Conservation (phyloP, 2,888 invertebrate genomes). For the Pterostichus niger region DNA sequence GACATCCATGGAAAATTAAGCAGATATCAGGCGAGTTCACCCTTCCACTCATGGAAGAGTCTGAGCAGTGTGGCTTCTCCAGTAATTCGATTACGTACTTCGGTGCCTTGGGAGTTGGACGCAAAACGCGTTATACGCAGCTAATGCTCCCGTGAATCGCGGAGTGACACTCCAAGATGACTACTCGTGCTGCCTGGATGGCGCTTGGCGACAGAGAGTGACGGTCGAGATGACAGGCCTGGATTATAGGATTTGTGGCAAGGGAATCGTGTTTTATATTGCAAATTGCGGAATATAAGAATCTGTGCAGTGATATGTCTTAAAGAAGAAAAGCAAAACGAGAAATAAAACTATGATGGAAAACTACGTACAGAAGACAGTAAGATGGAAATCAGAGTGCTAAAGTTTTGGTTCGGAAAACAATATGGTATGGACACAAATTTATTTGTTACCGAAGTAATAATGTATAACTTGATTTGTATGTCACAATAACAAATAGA, state of each 20-base stretch:
- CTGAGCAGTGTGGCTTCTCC: neutral
- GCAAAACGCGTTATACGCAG: conserved; percentile 48
- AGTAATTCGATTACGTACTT: conserved; percentile 54
- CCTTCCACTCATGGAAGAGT: no score
- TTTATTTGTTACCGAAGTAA: no score
- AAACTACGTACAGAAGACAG: no score
- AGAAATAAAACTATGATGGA: no score
- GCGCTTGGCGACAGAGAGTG: conserved; percentile 1
- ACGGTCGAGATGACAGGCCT: conserved; percentile 1
- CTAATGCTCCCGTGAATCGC: conserved; percentile 44
- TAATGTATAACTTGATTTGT: no score
- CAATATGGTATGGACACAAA: no score
- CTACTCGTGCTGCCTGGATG: neutral
- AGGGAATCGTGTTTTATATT: neutral
- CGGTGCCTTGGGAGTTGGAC: conserved; percentile 29
- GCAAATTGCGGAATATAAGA: no score
- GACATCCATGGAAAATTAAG: conserved; percentile 42
- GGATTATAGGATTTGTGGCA: neutral
- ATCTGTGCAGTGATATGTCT: no score
- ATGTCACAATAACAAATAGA: no score
- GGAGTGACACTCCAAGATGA: conserved; percentile 34
- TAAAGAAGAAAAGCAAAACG: no score
- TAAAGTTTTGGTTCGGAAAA: no score
- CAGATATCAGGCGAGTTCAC: conserved; percentile 13
- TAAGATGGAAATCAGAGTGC: no score